Conservation (phyloP, 1,140 invertebrate species). For the Wasmannia auropunctata region DNA sequence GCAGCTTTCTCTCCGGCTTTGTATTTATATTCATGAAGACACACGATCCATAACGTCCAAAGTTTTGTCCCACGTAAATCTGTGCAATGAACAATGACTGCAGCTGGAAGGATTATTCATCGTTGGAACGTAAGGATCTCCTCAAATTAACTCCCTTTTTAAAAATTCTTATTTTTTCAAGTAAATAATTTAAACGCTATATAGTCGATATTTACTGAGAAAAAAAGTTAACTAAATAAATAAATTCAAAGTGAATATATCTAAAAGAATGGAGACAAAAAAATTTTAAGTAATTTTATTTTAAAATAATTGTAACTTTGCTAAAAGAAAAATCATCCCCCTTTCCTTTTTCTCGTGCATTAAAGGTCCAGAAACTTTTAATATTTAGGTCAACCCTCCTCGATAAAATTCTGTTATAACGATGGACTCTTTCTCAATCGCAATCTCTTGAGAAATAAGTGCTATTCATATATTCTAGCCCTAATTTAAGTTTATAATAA, state of each 20-base stretch:
- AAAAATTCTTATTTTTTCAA: background rate
- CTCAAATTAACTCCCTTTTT: background rate
- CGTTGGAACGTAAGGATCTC: background rate
- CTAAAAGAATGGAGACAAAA: slow-evolving; percentile 9
- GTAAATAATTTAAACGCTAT: background rate
- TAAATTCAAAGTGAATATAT: background rate
- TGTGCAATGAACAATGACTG: background rate
- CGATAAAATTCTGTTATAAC: background rate
- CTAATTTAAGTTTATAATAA: slow-evolving; percentile 55
- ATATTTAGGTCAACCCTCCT: slow-evolving; percentile 6
- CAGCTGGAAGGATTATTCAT: background rate
- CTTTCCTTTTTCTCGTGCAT: background rate
- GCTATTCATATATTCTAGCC: slow-evolving; percentile 64
- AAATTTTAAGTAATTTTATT: no score
- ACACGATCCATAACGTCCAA: background rate
- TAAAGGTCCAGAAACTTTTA: slow-evolving; percentile 11
- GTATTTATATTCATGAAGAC: background rate
- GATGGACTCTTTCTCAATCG: background rate
- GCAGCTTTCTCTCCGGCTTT: background rate
- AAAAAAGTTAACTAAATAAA: background rate
- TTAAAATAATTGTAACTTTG: background rate
- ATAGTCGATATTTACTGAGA: background rate
- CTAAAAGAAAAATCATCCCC: background rate
- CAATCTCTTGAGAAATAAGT: background rate
- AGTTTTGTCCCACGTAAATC: background rate